A percentile compares a stretch with the other conserved stretches of the same genome.
phyloP scores from a whole-genome alignment of 2,888 invertebrate species.

The Ramazzottius varieornatus region DNA sequence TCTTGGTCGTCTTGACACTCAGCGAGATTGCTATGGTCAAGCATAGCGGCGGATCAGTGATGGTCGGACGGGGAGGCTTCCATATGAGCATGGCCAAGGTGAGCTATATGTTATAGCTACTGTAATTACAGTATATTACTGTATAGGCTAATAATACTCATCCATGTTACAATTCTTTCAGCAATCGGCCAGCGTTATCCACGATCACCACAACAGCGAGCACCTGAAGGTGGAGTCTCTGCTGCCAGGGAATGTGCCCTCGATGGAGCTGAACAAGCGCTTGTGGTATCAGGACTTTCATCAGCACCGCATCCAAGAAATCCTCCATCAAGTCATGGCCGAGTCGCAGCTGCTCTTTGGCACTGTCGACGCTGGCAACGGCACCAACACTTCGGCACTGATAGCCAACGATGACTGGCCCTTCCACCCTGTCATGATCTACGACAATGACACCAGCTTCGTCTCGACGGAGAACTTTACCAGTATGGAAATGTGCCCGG shows the following conservation, averaged over 20 bases:
- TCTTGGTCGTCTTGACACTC: not conserved
- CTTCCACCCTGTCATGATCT: not conserved
- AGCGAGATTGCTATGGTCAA: conserved; percentile 1
- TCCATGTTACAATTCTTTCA: too few relatives aligned
- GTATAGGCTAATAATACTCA: too few relatives aligned
- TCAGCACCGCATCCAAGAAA: not conserved
- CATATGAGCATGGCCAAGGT: not conserved
- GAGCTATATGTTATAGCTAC: too few relatives aligned
- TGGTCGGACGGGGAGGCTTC: not conserved
- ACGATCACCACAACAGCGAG: conserved; percentile 4
- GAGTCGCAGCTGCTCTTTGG: too few relatives aligned
- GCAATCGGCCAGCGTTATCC: not conserved
- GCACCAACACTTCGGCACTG: too few relatives aligned
- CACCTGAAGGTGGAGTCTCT: conserved; percentile 2
- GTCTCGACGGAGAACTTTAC: not conserved
- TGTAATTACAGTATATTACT: too few relatives aligned
- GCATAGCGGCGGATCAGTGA: not conserved
- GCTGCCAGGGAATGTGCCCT: conserved; percentile 1
- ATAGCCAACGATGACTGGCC: too few relatives aligned
- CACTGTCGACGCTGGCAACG: too few relatives aligned
- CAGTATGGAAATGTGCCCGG: too few relatives aligned
- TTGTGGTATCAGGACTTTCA: not conserved
- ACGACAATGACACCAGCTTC: not conserved
- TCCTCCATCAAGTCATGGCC: not conserved
- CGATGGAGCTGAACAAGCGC: conserved; percentile 4